These are phyloP conservation scores for Drosophila leontia DNA, from an alignment of 1,140 invertebrate species.

Conservation along the genomic window DNA sequence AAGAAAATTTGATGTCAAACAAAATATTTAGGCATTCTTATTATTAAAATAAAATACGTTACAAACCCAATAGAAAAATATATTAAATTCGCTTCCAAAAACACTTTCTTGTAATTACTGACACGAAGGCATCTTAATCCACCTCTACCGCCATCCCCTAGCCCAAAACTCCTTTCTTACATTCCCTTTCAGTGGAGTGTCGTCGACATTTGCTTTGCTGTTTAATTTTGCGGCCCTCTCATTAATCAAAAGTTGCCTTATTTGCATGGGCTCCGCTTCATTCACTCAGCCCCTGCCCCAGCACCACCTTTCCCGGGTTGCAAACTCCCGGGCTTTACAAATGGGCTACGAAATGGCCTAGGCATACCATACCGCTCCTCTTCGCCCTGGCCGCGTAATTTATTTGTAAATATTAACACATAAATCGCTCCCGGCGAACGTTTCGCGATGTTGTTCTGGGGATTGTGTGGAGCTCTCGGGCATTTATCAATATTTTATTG, in stretches of 20 bases:
- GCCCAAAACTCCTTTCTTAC: neutral
- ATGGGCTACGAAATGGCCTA: conserved; percentile 67
- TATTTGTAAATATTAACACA: conserved; percentile 72
- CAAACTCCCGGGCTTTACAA: conserved; percentile 53
- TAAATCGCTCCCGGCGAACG: conserved; percentile 53
- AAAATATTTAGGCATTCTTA: neutral
- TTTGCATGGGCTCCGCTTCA: conserved; percentile 49
- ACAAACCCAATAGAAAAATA: neutral
- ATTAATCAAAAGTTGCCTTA: conserved; percentile 69
- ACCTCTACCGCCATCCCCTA: neutral
- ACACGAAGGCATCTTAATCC: conserved; percentile 11
- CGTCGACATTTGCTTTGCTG: conserved; percentile 26
- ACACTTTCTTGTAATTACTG: neutral
- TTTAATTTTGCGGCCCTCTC: conserved; percentile 59
- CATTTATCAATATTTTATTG: conserved; percentile 67
- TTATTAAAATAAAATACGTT: neutral
- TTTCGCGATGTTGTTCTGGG: conserved; percentile 30
- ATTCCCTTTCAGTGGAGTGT: conserved; percentile 4
- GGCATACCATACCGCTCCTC: conserved; percentile 32
- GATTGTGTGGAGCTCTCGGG: conserved; percentile 37
- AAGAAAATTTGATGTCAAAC: neutral
- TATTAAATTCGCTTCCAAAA: neutral
- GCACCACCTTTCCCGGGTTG: neutral
- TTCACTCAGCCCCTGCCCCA: conserved; percentile 12
- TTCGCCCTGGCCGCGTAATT: conserved; percentile 45